Conservation (phyloP, 2,113 vertebrate species). For the Motacilla tschutschensis region DNA sequence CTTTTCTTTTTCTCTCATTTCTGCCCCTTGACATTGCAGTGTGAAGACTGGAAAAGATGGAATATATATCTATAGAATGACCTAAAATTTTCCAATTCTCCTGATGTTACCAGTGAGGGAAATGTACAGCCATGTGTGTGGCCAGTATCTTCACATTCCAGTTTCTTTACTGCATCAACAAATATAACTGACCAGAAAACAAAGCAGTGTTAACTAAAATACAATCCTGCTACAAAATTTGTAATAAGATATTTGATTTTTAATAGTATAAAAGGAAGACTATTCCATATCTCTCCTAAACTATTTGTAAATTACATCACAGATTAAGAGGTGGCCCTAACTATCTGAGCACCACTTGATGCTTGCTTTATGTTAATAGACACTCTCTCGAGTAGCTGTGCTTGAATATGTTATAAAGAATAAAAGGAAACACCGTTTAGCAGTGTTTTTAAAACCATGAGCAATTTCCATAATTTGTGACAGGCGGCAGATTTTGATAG, state of each 20-base stretch:
- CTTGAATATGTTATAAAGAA: slow-evolving; percentile 12
- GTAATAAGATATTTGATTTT: background rate
- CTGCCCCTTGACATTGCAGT: slow-evolving; percentile 22
- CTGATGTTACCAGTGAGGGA: background rate
- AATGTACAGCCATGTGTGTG: background rate
- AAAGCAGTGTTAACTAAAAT: background rate
- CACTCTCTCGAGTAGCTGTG: slow-evolving; percentile 9
- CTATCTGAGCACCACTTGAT: slow-evolving; percentile 47
- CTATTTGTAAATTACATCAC: slow-evolving; percentile 14
- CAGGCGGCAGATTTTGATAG: slow-evolving; percentile 62
- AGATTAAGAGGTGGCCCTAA: slow-evolving; percentile 9
- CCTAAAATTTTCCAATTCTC: background rate
- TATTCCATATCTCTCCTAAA: background rate
- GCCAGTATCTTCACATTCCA: background rate
- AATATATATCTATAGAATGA: background rate
- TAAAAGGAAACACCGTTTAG: slow-evolving; percentile 20
- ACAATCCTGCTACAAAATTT: background rate
- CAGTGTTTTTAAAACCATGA: slow-evolving; percentile 59
- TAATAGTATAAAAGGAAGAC: background rate
- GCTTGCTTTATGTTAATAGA: slow-evolving; percentile 41
- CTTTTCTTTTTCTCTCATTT: slow-evolving; percentile 6
- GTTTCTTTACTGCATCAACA: background rate
- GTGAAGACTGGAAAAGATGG: background rate
- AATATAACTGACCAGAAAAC: background rate
- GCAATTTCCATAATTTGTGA: slow-evolving; percentile 75